phyloP scores from a whole-genome alignment of 2,113 vertebrate species.

The Geococcyx californianus region DNA sequence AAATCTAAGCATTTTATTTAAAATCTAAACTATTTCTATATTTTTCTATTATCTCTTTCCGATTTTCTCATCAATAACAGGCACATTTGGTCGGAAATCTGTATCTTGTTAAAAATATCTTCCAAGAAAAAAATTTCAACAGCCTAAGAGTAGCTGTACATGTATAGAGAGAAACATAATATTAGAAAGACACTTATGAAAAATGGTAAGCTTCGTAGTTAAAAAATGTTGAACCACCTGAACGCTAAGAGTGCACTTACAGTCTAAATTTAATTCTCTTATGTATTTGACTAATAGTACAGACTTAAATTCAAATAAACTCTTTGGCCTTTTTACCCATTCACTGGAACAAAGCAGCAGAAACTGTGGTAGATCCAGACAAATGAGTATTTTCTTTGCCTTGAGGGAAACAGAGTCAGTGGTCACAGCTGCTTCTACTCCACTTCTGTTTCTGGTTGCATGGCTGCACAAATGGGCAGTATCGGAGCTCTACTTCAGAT shows the following conservation, averaged over 20 bases:
- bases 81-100: not conserved
- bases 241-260: not conserved
- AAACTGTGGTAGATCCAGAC: not conserved
- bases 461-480: not conserved
- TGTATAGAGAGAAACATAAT: not conserved
- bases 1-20: not conserved
- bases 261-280: not conserved
- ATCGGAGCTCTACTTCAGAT: rapidly evolving
- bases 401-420: not conserved
- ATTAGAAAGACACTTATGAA: not conserved
- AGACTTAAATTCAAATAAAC: not conserved
- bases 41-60: not conserved
- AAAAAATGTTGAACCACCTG: not conserved
- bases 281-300: not conserved
- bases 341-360: not conserved
- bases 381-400: not conserved
- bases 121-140: not conserved
- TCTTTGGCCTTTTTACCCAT: not conserved
- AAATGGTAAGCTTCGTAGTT: not conserved
- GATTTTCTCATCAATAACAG: not conserved
- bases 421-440: not conserved
- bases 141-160: not conserved
- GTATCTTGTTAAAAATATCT: slow-evolving; percentile 31
- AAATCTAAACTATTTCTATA: not conserved
- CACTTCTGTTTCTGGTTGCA: not conserved